Base-by-base conservation (phyloP, 1,140 invertebrate species). In the Drosophila baimaii region DNA sequence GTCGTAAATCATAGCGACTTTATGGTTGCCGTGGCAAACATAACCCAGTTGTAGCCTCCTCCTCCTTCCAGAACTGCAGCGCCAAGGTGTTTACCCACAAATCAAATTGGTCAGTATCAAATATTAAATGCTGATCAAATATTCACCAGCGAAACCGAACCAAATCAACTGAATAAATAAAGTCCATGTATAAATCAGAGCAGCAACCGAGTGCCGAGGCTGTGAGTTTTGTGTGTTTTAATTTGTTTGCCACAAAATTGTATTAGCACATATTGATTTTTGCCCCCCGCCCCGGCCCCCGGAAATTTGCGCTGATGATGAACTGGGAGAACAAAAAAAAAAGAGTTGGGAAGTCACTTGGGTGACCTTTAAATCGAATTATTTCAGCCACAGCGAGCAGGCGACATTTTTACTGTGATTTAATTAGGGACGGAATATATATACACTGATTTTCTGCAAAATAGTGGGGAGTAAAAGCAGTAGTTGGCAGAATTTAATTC, bases 201-300 rank as follows among this genome's bases (percentile, higher is more conserved):
- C 37, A 51, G 29, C 29, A 33, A 12, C 17, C n/a, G n/a, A 21
- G n/a, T 25, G 29, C n/a, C 17, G 25, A n/a, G 19, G 29, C 52
- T 31, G 29, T 35, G 51, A 35, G 51, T 41, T 27, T 51, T 44
- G 68, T 39, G 39, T 9, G 41, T 29, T 77, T 78, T 64, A 78
- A 78, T 85, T 73, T 71, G 71, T 82, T 88, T 86, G 63, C 27
- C 71, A 75, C 61, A 49, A 77, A 74, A 83, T 80, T 89, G 56
- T 77, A 83, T 88, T 77, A 88, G 86, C 68, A 83, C 56, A 49
- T 86, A 88, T 88, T 88, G 83, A 88, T 89, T 89, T 83, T 81
- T 86, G 41, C 17, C 33, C 54, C 57, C 19, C 33, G 17, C 3
- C 27, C 9, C 25, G 3, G 21, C 58, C 54, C 47, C 69, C 49